Percentiles rank a stretch among this genome's conserved stretches.
Conservation (phyloP, 2,797 vertebrate genomes). For the Mormyrus hasselquistii region DNA sequence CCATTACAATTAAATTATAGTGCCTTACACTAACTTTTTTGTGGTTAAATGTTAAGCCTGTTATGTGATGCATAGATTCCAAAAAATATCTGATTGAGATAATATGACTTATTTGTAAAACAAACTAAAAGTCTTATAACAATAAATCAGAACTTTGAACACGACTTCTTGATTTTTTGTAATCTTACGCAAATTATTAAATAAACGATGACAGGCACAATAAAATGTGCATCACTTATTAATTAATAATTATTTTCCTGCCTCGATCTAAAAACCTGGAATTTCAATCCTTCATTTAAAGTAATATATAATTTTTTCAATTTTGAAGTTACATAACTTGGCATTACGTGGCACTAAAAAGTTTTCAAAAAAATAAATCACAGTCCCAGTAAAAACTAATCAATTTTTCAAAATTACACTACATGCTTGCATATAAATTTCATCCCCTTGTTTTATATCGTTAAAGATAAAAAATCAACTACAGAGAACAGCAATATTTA, state of each 20-base stretch:
- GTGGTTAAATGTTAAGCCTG: background rate
- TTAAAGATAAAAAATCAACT: background rate
- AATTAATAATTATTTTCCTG: background rate
- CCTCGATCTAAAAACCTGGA: background rate
- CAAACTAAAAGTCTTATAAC: background rate
- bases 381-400: background rate
- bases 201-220: background rate
- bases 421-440: background rate
- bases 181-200: background rate
- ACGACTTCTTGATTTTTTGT: background rate
- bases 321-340: background rate
- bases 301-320: background rate
- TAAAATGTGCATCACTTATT: background rate
- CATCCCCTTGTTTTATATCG: background rate
- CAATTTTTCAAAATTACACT: background rate
- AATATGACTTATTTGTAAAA: background rate
- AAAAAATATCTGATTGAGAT: background rate
- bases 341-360: background rate
- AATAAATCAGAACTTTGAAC: background rate
- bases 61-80: background rate
- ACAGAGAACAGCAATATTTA: constrained; percentile 44
- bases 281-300: background rate
- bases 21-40: background rate
- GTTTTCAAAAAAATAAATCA: background rate
- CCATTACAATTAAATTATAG: background rate